These are phyloP conservation scores for Euphydryas editha DNA, from an alignment of 2,888 invertebrate genomes.

Conservation along the genomic window DNA sequence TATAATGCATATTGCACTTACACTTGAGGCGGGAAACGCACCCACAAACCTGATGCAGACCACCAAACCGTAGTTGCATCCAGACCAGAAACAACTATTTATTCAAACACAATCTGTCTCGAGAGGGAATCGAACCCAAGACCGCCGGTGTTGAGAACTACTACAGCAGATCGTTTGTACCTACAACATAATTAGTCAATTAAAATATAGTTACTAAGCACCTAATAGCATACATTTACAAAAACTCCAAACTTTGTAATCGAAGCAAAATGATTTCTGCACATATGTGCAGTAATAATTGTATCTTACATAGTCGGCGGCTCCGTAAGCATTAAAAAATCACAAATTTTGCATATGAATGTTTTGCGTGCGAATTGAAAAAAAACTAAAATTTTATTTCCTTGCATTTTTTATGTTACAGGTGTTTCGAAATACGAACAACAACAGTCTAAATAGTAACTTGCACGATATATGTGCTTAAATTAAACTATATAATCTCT, in stretches of 20 bases:
- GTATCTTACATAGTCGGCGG: background rate
- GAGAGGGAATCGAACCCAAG: no score
- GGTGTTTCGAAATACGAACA: conserved; percentile 22
- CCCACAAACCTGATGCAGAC: no score
- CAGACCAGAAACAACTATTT: no score
- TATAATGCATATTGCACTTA: no score
- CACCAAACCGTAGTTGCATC: no score
- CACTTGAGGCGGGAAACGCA: no score
- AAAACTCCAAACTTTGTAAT: background rate
- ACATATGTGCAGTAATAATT: background rate
- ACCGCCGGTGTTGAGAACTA: no score
- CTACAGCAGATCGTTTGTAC: no score
- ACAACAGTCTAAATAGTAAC: background rate
- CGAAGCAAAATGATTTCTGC: conserved; percentile 10
- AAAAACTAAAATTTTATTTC: background rate
- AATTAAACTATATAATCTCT: no score
- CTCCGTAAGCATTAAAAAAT: background rate
- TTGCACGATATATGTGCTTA: background rate
- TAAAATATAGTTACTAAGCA: background rate
- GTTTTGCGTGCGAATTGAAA: background rate
- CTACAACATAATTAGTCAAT: background rate
- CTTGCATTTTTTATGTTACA: conserved; percentile 9
- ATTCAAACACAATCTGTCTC: no score
- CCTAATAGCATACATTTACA: background rate
- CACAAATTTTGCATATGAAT: conserved; percentile 1